Conservation (phyloP, 2,113 vertebrate genomes). For the Octodon degus region DNA sequence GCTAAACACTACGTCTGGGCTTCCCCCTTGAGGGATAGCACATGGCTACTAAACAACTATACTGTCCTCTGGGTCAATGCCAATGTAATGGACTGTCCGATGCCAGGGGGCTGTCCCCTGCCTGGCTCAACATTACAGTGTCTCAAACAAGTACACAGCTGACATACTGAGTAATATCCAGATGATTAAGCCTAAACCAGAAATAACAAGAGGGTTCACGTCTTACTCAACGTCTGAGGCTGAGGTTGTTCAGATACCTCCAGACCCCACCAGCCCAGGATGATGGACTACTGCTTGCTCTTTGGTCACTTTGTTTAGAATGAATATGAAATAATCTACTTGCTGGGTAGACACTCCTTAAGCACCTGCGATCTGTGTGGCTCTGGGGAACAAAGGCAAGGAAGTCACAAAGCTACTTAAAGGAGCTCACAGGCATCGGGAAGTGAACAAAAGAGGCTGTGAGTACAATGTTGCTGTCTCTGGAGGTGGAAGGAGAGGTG, state of each 20-base stretch:
- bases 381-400: neutral
- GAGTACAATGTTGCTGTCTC: neutral
- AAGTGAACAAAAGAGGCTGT: neutral
- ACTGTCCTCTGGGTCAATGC: neutral
- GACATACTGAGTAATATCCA: neutral
- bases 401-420: neutral
- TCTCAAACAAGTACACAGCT: neutral
- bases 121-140: neutral
- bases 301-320: neutral
- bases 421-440: neutral
- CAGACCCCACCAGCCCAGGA: neutral
- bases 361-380: constrained; percentile 37
- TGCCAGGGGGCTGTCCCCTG: neutral
- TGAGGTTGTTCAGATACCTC: neutral
- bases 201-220: neutral
- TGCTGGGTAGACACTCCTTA: neutral
- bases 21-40: neutral
- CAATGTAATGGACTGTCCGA: neutral
- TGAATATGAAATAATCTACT: neutral
- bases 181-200: neutral
- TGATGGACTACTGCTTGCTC: neutral
- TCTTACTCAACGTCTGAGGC: neutral
- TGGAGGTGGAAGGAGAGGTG: neutral
- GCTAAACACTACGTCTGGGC: neutral
- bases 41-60: neutral